These are phyloP conservation scores for Pteronotus mesoamericanus DNA, from an alignment of 2,797 vertebrate species.

Conservation along the genomic window DNA sequence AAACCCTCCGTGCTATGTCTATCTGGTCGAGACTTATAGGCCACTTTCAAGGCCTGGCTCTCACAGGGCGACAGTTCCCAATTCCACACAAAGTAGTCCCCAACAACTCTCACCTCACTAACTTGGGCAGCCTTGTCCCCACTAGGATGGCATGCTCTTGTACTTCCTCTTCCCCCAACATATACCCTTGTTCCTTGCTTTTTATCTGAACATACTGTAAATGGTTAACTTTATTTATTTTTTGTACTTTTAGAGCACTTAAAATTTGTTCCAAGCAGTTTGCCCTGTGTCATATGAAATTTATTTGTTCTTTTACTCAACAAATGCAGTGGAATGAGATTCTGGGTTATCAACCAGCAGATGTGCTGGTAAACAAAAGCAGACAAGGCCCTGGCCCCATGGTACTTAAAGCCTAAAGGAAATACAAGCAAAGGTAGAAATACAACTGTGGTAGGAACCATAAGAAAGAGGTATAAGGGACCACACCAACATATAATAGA, in stretches of 20 bases:
- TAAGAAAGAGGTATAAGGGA: neutral
- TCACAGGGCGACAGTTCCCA: no score
- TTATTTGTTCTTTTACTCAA: neutral
- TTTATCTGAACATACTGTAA: neutral
- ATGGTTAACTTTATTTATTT: constrained; percentile 7
- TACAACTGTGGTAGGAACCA: neutral
- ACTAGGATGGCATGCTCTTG: neutral
- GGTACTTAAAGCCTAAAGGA: neutral
- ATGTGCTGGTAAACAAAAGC: neutral
- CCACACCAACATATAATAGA: neutral
- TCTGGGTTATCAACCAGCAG: neutral
- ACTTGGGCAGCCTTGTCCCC: neutral
- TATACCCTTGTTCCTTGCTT: neutral
- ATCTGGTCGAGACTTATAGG: no score
- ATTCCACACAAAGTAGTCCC: no score
- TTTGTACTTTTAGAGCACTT: neutral
- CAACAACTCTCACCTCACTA: neutral
- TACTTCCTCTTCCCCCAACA: neutral
- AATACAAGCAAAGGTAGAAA: neutral
- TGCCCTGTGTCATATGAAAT: neutral
- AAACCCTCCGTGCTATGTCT: no score
- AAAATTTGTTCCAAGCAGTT: neutral
- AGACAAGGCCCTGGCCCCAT: neutral
- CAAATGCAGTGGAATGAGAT: neutral
- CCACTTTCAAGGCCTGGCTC: no score